These are phyloP conservation scores for Scyliorhinus canicula DNA, from an alignment of 2,797 vertebrate genomes.

Conservation along the genomic window DNA sequence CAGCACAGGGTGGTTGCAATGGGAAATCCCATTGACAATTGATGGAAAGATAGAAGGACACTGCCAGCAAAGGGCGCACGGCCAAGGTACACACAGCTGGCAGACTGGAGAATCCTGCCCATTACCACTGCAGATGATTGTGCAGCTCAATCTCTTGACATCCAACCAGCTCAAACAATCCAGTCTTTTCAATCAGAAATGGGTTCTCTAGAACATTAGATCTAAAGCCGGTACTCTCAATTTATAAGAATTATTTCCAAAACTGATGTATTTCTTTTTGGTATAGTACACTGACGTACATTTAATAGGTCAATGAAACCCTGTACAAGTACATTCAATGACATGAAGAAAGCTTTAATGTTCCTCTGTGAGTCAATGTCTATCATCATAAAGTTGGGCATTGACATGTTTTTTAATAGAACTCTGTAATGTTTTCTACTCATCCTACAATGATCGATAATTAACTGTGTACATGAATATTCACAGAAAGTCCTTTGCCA, in stretches of 20 bases:
- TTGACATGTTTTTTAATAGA: constrained; percentile 10
- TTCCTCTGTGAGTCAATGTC: constrained; percentile 13
- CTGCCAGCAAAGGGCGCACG: too few relatives aligned
- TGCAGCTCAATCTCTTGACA: not conserved
- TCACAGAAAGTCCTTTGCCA: not conserved
- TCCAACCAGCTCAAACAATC: not conserved
- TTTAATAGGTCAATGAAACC: constrained; percentile 1
- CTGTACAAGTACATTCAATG: not conserved
- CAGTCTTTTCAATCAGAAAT: not conserved
- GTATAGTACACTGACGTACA: not conserved
- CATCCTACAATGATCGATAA: not conserved
- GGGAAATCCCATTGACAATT: too few relatives aligned
- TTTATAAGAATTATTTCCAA: not conserved
- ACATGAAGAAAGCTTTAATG: not conserved
- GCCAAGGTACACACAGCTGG: too few relatives aligned
- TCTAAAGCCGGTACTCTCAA: not conserved
- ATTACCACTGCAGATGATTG: not conserved
- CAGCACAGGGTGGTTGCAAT: too few relatives aligned
- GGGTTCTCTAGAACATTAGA: not conserved
- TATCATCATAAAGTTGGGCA: constrained; percentile 13
- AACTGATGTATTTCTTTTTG: not conserved
- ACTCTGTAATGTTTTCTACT: not conserved
- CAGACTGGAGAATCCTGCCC: too few relatives aligned
- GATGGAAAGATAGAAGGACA: too few relatives aligned
- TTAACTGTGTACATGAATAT: not conserved